These are phyloP conservation scores for Cataglyphis albicans DNA, from an alignment of 2,888 invertebrate species.

Conservation along the genomic window DNA sequence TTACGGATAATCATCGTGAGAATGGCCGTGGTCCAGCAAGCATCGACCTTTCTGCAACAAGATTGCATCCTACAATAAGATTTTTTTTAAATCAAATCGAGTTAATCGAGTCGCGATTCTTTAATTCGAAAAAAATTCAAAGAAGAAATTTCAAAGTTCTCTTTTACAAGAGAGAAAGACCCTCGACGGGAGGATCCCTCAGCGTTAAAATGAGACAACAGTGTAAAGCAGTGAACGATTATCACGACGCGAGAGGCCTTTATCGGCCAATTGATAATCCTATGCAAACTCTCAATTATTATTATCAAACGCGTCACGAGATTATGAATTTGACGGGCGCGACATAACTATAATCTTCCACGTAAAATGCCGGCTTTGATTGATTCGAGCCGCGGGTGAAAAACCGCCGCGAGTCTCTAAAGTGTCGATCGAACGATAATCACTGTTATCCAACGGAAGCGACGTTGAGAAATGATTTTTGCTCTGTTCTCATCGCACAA, in stretches of 20 bases:
- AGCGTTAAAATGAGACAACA: slow-evolving; percentile 61
- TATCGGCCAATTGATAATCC: slow-evolving; percentile 46
- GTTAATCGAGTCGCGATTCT: slow-evolving; percentile 74
- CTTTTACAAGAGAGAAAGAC: slow-evolving; percentile 28
- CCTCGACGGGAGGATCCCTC: slow-evolving; percentile 42
- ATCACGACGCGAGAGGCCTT: slow-evolving; percentile 60
- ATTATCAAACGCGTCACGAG: slow-evolving; percentile 26
- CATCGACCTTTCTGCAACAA: slow-evolving; percentile 45
- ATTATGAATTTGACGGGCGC: slow-evolving; percentile 14
- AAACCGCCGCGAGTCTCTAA: slow-evolving; percentile 29
- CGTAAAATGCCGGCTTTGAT: slow-evolving; percentile 43
- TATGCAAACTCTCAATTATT: slow-evolving; percentile 46
- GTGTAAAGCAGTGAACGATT: slow-evolving; percentile 68
- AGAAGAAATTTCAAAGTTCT: slow-evolving; percentile 47
- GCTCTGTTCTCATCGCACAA: background rate
- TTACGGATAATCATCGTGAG: slow-evolving; percentile 72
- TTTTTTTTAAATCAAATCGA: slow-evolving; percentile 62
- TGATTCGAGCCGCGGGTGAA: slow-evolving; percentile 50
- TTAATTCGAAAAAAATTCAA: slow-evolving; percentile 38
- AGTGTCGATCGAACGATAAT: slow-evolving; percentile 40
- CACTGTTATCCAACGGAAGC: slow-evolving; percentile 39
- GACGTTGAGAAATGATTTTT: slow-evolving; percentile 48
- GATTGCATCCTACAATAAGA: slow-evolving; percentile 55
- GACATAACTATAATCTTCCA: slow-evolving; percentile 46
- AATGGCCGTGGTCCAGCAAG: slow-evolving; percentile 61